Percentiles rank a stretch among this genome's conserved stretches.
Conservation (phyloP, 2,888 invertebrate species). For the Bombylius discolor region DNA sequence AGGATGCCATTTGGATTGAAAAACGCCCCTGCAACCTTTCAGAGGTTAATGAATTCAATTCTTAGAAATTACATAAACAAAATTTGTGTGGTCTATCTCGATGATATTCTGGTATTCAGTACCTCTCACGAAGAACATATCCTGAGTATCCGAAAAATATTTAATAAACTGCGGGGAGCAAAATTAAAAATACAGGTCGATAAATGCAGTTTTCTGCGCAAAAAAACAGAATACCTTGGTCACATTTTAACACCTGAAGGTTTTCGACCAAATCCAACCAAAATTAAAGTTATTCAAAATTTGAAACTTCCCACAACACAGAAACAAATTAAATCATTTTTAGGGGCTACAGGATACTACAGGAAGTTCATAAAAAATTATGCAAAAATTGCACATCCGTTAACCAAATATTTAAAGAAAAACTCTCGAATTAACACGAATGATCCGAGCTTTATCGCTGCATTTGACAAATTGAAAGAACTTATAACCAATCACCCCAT, state of each 20-base stretch:
- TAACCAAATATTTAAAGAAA: too few species aligned
- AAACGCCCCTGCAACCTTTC: constrained; percentile 10
- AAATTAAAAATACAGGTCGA: constrained; percentile 11
- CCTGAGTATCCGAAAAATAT: constrained; percentile 3
- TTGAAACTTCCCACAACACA: too few species aligned
- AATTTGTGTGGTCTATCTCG: not conserved
- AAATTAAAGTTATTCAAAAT: too few species aligned
- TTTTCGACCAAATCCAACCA: not conserved
- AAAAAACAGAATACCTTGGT: constrained; percentile 11
- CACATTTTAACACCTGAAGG: constrained; percentile 10
- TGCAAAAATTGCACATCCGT: too few species aligned
- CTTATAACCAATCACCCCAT: not conserved
- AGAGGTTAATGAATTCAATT: constrained; percentile 12
- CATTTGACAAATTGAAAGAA: not conserved
- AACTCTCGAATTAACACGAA: too few species aligned
- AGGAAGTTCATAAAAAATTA: too few species aligned
- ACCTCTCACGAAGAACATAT: constrained; percentile 11
- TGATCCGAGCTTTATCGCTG: too few species aligned
- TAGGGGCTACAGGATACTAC: too few species aligned
- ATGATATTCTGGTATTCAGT: constrained; percentile 11
- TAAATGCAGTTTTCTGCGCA: constrained; percentile 11
- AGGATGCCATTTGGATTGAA: constrained; percentile 9
- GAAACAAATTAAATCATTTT: too few species aligned
- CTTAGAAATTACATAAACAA: constrained; percentile 7
- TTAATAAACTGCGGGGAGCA: constrained; percentile 3